Evolutionary conservation across 2,888 invertebrate species (phyloP).

Genomic region (Resseliella maxima): DNA sequence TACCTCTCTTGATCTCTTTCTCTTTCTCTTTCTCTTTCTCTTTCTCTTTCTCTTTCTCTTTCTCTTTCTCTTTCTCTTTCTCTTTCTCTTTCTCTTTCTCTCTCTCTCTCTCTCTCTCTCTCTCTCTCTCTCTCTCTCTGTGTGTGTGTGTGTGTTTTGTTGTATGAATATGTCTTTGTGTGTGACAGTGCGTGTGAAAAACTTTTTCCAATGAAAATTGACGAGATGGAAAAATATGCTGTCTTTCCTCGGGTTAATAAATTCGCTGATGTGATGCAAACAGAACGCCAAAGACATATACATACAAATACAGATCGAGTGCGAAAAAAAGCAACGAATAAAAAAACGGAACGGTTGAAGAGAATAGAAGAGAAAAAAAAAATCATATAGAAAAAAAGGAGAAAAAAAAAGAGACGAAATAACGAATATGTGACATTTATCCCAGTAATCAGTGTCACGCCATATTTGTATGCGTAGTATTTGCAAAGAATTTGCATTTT

Average conservation of each 20-base stretch:
- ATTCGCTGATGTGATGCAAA: conserved; percentile 36
- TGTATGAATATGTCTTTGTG: too few relatives aligned
- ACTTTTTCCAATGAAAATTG: not conserved
- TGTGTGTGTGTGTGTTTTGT: too few relatives aligned
- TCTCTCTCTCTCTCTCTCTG: too few relatives aligned
- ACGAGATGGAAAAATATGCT: conserved; percentile 39
- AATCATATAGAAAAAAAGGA: not conserved
- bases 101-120: too few relatives aligned
- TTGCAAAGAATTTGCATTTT: conserved; percentile 51
- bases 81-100: too few relatives aligned
- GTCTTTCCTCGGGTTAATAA: conserved; percentile 26
- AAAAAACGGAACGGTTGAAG: too few relatives aligned
- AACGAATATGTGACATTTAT: conserved; percentile 41
- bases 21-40: too few relatives aligned
- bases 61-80: too few relatives aligned
- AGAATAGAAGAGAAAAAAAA: not conserved
- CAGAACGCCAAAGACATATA: not conserved
- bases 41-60: too few relatives aligned
- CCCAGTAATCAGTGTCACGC: conserved; percentile 49
- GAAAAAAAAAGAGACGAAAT: not conserved
- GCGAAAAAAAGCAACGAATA: too few relatives aligned
- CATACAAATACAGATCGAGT: not conserved
- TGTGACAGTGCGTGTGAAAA: not conserved
- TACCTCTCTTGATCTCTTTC: too few relatives aligned
- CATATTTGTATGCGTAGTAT: conserved; percentile 20